Conservation (phyloP, 2,888 invertebrate species). For the Eustalomyia histrio region DNA sequence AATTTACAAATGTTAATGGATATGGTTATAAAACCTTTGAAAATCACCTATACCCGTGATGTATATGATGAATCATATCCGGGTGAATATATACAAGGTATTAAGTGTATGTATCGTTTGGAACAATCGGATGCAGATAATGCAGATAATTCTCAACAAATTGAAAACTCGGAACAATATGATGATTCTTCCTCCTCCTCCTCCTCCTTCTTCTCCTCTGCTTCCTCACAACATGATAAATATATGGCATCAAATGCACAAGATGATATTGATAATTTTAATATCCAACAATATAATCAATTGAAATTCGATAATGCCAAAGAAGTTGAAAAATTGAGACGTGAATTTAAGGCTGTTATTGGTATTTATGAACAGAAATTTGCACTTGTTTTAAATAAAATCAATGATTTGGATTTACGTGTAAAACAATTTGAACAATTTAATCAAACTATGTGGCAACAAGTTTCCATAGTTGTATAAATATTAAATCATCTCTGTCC, state of each 20-base stretch:
- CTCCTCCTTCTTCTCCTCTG: too few relatives aligned
- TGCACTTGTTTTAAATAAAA: constrained; percentile 61
- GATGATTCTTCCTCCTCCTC: too few relatives aligned
- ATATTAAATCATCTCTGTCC: neutral
- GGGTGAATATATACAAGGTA: constrained; percentile 73
- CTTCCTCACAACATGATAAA: too few relatives aligned
- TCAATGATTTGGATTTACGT: constrained; percentile 69
- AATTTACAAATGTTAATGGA: constrained; percentile 72
- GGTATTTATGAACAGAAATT: constrained; percentile 74
- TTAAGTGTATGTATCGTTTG: constrained; percentile 75
- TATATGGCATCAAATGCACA: neutral
- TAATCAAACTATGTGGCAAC: constrained; percentile 72
- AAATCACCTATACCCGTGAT: constrained; percentile 71
- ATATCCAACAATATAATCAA: constrained; percentile 4
- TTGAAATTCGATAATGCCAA: constrained; percentile 34
- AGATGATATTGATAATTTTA: neutral
- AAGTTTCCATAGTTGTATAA: constrained; percentile 72
- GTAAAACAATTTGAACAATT: constrained; percentile 69
- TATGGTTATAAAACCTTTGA: constrained; percentile 69
- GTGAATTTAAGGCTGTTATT: constrained; percentile 72
- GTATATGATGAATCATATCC: constrained; percentile 68
- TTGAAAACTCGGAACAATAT: neutral
- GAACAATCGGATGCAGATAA: constrained; percentile 64
- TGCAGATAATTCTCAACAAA: constrained; percentile 1
- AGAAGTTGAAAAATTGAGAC: constrained; percentile 70